Conservation (phyloP, 2,113 vertebrate species). For the Hippoglossus stenolepis region DNA sequence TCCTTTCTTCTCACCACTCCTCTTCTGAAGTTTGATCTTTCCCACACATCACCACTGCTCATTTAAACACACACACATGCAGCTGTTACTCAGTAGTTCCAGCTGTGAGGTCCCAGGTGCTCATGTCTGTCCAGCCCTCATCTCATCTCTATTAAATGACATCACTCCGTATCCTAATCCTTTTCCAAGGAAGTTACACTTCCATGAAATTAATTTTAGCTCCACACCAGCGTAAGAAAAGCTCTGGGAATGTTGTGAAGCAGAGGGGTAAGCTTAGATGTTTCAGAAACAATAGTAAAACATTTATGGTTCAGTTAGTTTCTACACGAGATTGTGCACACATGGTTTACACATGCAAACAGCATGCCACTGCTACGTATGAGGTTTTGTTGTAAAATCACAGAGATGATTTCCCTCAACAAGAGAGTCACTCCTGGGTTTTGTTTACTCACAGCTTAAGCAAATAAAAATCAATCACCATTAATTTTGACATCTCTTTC, state of each 20-base stretch:
- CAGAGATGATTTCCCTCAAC: constrained; percentile 28
- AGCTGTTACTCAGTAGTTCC: constrained; percentile 72
- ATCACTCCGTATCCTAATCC: constrained; percentile 72
- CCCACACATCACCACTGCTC: constrained; percentile 33
- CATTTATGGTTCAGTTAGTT: constrained; percentile 70
- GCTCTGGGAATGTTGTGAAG: constrained; percentile 51
- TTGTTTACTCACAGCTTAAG: constrained; percentile 25
- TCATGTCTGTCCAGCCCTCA: constrained; percentile 46
- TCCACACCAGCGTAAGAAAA: constrained; percentile 36
- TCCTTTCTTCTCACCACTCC: constrained; percentile 32
- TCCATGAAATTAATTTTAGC: constrained; percentile 60
- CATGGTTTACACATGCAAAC: constrained; percentile 68
- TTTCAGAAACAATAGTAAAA: constrained; percentile 67
- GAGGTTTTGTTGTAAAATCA: constrained; percentile 42
- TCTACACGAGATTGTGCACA: constrained; percentile 51
- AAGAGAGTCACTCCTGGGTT: constrained; percentile 42
- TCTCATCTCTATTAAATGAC: constrained; percentile 77
- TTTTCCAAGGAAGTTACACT: constrained; percentile 70
- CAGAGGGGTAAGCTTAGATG: constrained; percentile 51
- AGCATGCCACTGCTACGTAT: constrained; percentile 33
- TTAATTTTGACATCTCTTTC: neutral
- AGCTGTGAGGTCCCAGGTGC: constrained; percentile 73
- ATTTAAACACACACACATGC: constrained; percentile 18
- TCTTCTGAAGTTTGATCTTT: constrained; percentile 33
- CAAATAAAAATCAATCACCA: neutral